These are phyloP conservation scores for Drosophila ironensis DNA, from an alignment of 1,140 invertebrate genomes.

Conservation along the genomic window DNA sequence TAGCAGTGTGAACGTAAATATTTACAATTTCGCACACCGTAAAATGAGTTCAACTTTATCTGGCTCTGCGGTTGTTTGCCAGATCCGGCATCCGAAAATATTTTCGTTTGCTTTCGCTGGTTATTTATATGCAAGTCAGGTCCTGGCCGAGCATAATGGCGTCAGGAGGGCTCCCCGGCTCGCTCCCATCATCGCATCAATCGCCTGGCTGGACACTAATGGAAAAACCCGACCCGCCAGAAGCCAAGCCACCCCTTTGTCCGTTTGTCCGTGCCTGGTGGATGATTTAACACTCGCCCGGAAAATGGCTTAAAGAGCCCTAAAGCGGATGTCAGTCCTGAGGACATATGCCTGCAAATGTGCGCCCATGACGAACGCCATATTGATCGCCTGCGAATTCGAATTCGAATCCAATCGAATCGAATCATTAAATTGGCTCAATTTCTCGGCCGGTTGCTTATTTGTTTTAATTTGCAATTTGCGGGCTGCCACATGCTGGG, in stretches of 20 bases:
- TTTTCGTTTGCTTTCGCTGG: constrained; percentile 65
- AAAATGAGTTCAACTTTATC: constrained; percentile 80
- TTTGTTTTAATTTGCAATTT: constrained; percentile 69
- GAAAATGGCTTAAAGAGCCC: constrained; percentile 57
- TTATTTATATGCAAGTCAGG: constrained; percentile 80
- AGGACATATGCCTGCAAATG: constrained; percentile 4
- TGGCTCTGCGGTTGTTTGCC: constrained; percentile 76
- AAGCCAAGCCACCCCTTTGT: constrained; percentile 5
- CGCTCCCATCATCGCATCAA: constrained; percentile 51
- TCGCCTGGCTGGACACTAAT: constrained; percentile 76
- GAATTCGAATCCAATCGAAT: constrained; percentile 39
- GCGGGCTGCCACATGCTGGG: constrained; percentile 61
- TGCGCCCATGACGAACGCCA: constrained; percentile 16
- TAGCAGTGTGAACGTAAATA: constrained; percentile 56
- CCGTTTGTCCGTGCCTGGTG: constrained; percentile 37
- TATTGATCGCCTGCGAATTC: constrained; percentile 27
- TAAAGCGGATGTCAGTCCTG: constrained; percentile 34
- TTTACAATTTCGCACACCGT: constrained; percentile 77
- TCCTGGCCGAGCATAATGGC: constrained; percentile 60
- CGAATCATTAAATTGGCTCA: constrained; percentile 36
- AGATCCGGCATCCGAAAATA: constrained; percentile 46
- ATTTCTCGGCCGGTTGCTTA: constrained; percentile 24
- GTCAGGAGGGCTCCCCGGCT: constrained; percentile 53
- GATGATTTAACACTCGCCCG: constrained; percentile 37
- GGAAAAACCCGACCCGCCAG: constrained; percentile 49